These are phyloP conservation scores for Torymus texanus DNA, from an alignment of 2,888 invertebrate species.

Conservation along the genomic window DNA sequence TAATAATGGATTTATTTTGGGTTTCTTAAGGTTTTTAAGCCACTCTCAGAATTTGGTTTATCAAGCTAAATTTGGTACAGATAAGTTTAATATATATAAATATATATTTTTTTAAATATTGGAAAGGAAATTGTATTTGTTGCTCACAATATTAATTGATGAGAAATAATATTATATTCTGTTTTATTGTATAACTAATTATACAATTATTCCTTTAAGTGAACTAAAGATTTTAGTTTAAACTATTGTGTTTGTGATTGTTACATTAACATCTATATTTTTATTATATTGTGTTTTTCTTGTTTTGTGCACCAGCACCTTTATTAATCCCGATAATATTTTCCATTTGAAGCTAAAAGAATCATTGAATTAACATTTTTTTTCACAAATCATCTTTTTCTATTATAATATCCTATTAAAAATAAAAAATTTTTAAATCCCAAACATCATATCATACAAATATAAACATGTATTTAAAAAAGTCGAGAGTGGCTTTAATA, in stretches of 20 bases:
- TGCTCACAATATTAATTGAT: too few species aligned
- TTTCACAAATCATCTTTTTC: too few species aligned
- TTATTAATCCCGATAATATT: not conserved
- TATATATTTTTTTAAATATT: constrained; percentile 2
- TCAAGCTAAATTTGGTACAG: too few species aligned
- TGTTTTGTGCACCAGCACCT: constrained; percentile 15
- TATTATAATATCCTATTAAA: too few species aligned
- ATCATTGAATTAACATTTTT: too few species aligned
- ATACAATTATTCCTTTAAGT: too few species aligned
- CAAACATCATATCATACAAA: too few species aligned
- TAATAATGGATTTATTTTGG: constrained; percentile 42
- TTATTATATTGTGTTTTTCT: not conserved
- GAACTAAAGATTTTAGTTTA: not conserved
- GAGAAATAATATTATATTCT: too few species aligned
- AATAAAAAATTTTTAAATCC: too few species aligned
- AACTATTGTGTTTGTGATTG: not conserved
- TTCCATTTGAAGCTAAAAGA: not conserved
- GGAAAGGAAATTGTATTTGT: too few species aligned
- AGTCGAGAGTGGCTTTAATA: constrained; percentile 52
- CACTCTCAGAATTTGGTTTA: constrained; percentile 55
- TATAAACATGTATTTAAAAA: not conserved
- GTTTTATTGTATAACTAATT: too few species aligned
- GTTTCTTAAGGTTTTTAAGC: constrained; percentile 59
- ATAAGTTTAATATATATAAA: constrained; percentile 6
- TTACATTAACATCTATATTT: constrained; percentile 29